Conservation (phyloP, 1,140 invertebrate species). For the Euwallacea similis region DNA sequence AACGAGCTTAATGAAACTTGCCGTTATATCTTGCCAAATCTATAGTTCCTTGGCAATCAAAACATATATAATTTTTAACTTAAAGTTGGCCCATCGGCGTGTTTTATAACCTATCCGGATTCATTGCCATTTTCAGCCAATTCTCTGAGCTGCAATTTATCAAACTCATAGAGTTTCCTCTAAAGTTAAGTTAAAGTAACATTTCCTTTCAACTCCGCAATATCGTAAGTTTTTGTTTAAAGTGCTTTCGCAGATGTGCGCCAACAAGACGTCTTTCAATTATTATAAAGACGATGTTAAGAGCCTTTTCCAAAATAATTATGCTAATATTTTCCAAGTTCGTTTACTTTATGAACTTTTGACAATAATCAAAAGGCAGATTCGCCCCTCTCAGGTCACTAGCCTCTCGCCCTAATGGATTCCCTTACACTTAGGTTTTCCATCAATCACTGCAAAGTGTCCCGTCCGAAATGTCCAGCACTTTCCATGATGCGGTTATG, state of each 20-base stretch:
- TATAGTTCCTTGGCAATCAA: too few relatives aligned
- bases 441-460: conserved; percentile 1
- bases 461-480: neutral
- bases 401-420: neutral
- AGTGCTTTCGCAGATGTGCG: conserved; percentile 19
- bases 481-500: neutral
- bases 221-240: conserved; percentile 22
- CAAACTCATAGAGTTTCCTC: conserved; percentile 28
- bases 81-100: neutral
- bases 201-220: conserved; percentile 25
- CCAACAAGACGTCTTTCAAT: conserved; percentile 10
- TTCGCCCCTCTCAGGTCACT: neutral
- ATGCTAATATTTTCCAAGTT: conserved; percentile 3
- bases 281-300: conserved; percentile 17
- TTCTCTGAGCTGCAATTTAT: conserved; percentile 30
- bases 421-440: neutral
- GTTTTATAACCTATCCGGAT: conserved; percentile 21
- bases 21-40: too few relatives aligned
- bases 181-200: conserved; percentile 23
- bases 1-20: too few relatives aligned
- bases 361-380: neutral
- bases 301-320: neutral
- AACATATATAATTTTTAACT: too few relatives aligned
- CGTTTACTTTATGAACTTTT: neutral
- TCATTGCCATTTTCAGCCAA: conserved; percentile 31